Conservation (phyloP, 1,140 invertebrate species). For the Metopolophium dirhodum region DNA sequence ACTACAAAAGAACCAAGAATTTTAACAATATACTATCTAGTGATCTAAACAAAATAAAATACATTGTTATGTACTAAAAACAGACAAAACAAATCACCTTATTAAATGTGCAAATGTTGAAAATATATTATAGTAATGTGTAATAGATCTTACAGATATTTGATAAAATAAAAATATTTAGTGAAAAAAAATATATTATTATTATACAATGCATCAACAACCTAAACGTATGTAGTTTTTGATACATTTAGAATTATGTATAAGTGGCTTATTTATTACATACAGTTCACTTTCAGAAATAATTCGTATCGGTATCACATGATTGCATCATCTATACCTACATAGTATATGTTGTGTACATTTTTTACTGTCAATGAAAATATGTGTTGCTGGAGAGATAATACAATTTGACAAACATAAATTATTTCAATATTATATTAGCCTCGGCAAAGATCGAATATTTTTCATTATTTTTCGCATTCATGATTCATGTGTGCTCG, state of each 20-base stretch:
- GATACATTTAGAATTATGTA: not conserved
- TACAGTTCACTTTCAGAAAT: not conserved
- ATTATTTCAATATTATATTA: not conserved
- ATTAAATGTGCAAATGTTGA: not conserved
- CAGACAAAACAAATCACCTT: not conserved
- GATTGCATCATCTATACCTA: no score
- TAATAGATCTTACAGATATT: not conserved
- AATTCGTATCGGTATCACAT: not conserved
- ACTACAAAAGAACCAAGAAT: no score
- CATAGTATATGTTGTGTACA: not conserved
- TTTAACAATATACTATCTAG: no score
- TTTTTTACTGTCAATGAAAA: not conserved
- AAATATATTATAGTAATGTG: no score
- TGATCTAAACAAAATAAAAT: no score
- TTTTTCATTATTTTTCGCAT: not conserved
- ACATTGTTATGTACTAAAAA: no score
- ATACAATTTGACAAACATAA: not conserved
- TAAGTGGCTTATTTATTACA: not conserved
- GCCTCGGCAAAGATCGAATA: not conserved
- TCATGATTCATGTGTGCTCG: not conserved
- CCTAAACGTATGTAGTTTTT: not conserved
- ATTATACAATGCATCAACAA: not conserved
- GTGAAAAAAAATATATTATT: not conserved
- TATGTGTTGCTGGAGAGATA: not conserved
- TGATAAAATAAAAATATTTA: not conserved